Evolutionary conservation across 2,888 invertebrate species (phyloP), one percentile per base, ranked within the genome.

Genomic region (Cerceris rybyensis): DNA sequence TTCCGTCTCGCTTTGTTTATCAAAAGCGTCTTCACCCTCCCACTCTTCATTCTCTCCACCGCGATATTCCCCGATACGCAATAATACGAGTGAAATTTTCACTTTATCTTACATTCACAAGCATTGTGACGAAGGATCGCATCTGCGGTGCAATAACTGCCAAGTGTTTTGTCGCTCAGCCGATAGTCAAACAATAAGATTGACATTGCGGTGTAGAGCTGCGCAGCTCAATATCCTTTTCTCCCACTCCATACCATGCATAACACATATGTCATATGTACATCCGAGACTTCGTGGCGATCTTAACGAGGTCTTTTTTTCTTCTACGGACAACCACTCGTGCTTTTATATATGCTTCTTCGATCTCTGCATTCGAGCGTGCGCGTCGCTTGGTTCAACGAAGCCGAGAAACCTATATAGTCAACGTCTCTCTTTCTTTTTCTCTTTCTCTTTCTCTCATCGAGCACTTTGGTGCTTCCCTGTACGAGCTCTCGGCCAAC

Each of bases 111-210:
- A 14, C 54, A 65, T 54, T 11, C 50, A 39, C 55, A 2, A 2
- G 8, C 17, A 17, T 55, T 17, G 17, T 16, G 17, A 17, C 17
- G 55, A 17, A 7, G 28, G 50, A 50, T 50, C 28, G 55, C 55
- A 46, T 57, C 39, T 28, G 61, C 59, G 58, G 59, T 58, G 63
- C 58, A 75, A 8, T 75, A 70, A 61, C 7, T 46, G 28, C 17
- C 54, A 8, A 59, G 41, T 50, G 58, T 70, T 77, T 70, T 66
- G 63, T 64, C 42, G 17, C 17, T 61, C 13, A 9, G 28, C 54
- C 59, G 72, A 79, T 63, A 67, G 73, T 46, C 64, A 75, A 74
- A 70, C 66, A 74, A 66, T 57, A 66, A 72, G 54, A 54, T 59
- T 39, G 64, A 67, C 57, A 55, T 46, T 46, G 67, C 28, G 58